phyloP scores from a whole-genome alignment of 2,797 vertebrate genomes.

The Acropternis orthonyx region DNA sequence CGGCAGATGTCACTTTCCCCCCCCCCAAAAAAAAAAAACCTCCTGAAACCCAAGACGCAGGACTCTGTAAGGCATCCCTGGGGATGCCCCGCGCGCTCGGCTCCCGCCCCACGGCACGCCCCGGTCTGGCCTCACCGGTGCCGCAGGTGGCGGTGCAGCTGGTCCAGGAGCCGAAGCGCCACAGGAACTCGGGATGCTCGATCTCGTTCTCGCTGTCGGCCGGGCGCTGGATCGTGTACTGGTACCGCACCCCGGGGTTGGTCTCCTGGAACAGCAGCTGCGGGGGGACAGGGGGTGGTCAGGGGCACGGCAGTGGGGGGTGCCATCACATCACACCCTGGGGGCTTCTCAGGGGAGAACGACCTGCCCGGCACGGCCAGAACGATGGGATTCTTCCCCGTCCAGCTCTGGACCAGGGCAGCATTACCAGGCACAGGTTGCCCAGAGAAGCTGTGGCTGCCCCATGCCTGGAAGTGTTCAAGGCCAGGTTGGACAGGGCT shows the following conservation, averaged over 20 bases:
- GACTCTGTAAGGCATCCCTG: background rate
- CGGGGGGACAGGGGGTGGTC: fast-evolving
- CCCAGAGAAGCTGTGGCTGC: background rate
- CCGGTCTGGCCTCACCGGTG: constrained; percentile 74
- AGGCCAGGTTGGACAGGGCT: background rate
- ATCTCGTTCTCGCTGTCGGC: constrained; percentile 48
- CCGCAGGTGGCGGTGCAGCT: constrained; percentile 91
- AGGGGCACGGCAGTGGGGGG: background rate
- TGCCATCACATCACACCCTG: background rate
- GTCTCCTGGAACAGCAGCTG: constrained; percentile 95
- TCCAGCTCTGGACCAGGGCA: background rate
- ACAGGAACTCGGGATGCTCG: constrained; percentile 79
- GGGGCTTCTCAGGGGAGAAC: background rate
- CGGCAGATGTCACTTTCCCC: background rate
- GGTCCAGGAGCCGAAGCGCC: constrained; percentile 90
- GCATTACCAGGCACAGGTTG: background rate
- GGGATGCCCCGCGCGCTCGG: fast-evolving
- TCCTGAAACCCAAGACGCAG: background rate
- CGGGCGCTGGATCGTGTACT: constrained; percentile 88
- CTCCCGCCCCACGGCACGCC: background rate
- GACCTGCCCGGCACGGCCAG: background rate
- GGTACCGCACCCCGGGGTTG: constrained; percentile 91
- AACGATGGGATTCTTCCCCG: background rate
- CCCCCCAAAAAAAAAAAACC: background rate
- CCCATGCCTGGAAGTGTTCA: background rate